Base-by-base conservation (phyloP, 1,140 invertebrate genomes). In the Amphibalanus amphitrite region DNA sequence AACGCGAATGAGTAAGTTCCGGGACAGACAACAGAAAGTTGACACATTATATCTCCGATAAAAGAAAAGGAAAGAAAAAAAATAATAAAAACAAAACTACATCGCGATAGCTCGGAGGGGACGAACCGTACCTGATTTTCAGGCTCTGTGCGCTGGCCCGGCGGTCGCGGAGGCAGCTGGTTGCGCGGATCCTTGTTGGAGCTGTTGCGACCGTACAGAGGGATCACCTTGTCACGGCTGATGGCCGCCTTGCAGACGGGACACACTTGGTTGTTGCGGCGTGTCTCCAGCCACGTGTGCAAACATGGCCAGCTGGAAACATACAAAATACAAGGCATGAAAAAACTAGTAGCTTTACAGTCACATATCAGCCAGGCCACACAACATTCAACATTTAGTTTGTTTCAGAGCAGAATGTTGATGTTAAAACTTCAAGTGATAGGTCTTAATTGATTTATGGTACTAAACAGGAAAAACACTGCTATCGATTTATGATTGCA, bases 161-260 rank as follows among this genome's bases (percentile, higher is more conserved):
- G 77, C 28, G 83, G 83, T 69, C 83, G 74, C 33, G 83, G 83
- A n/a, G 85, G 85, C 59, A 85, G 75, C 77, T 84, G 84, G 71
- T 90, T 90, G 83, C 92, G n/a, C 75, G 76, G 79, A 74, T 81
- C 80, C 72, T 77, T 74, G 67, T 78, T 76, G 20, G 80, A 88
- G 77, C 90, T 91, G 67, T 95, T 95, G 77, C 97, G 83, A 0
- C 97, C 97, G 83, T 99, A 99, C 0, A 99, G 83, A 69, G 97
- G 97, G 79, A 99, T 95, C n/a, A 99, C 96, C 84, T 98, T 98
- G 75, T 99, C 95, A 82, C 91, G 89, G 77, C 91, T 93, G 72
- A 99, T 97, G 23, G 92, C 93, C 67, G 95, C 93, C 84, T 99
- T 99, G 81, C 97, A 99, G 1, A 99, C 97, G 20, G 97, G 97